These are phyloP conservation scores for Bathynomus jamesi DNA, from an alignment of 1,140 invertebrate genomes.

Conservation along the genomic window DNA sequence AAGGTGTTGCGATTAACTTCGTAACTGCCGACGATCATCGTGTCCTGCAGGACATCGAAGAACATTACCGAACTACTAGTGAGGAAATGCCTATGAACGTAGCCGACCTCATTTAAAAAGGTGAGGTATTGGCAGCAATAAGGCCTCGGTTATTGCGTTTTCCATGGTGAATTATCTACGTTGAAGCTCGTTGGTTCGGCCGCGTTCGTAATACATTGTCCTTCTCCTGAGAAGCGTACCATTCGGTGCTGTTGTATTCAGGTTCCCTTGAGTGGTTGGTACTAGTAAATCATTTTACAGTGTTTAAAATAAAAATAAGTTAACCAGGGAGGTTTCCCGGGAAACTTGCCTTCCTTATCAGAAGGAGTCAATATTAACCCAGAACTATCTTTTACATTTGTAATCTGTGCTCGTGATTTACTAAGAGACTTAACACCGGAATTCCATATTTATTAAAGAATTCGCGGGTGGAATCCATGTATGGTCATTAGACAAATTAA, in stretches of 20 bases:
- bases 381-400: neutral
- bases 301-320: neutral
- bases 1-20: slow-evolving; percentile 99
- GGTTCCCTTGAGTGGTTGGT: neutral
- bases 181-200: neutral
- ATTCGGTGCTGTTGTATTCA: neutral
- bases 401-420: neutral
- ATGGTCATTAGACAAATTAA: neutral
- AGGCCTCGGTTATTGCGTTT: slow-evolving; percentile 7
- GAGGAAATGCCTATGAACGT: slow-evolving; percentile 99
- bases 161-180: too few species aligned
- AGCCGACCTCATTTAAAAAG: slow-evolving; percentile 85
- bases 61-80: slow-evolving; percentile 95
- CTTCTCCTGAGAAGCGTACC: neutral
- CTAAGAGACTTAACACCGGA: neutral
- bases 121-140: neutral
- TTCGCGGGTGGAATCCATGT: neutral
- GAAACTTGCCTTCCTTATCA: neutral
- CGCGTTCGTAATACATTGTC: neutral
- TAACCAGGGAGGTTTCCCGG: neutral
- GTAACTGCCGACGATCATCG: slow-evolving; percentile 91
- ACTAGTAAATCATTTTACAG: neutral
- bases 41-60: slow-evolving; percentile 91
- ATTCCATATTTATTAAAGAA: neutral
- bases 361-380: neutral